phyloP scores from a whole-genome alignment of 2,113 vertebrate genomes.

The Suricata suricatta region DNA sequence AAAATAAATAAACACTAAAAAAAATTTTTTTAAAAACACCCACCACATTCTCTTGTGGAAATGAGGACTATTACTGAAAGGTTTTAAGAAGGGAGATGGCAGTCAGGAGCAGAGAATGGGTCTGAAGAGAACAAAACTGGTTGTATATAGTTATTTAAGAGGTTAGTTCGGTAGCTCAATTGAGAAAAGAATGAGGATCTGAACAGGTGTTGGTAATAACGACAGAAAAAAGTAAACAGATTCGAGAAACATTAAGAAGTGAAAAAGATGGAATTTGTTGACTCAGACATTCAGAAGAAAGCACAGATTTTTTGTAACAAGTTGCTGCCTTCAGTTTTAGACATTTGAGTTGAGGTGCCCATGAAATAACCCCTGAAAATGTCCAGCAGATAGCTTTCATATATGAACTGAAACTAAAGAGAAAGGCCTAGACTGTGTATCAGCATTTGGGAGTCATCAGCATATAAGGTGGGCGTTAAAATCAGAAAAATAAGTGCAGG shows the following conservation, averaged over 20 bases:
- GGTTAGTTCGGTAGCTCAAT: neutral
- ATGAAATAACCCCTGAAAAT: conserved; percentile 5
- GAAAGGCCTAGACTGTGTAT: neutral
- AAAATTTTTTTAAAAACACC: too few relatives aligned
- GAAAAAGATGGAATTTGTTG: neutral
- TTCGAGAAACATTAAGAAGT: conserved; percentile 1
- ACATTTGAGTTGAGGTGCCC: neutral
- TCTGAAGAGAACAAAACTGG: neutral
- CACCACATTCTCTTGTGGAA: neutral
- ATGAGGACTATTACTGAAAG: neutral
- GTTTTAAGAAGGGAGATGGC: neutral
- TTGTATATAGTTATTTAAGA: neutral
- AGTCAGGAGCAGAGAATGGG: neutral
- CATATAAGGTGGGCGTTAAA: neutral
- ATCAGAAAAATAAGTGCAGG: neutral
- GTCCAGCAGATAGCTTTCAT: neutral
- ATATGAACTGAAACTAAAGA: neutral
- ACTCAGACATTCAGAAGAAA: conserved; percentile 7
- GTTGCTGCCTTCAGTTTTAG: neutral
- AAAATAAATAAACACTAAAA: too few relatives aligned
- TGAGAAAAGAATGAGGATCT: neutral
- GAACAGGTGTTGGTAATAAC: neutral
- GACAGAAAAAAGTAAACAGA: neutral
- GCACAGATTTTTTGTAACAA: neutral
- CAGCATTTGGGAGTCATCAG: neutral